These are phyloP conservation scores for Pomacea canaliculata DNA, from an alignment of 2,888 invertebrate genomes.

Conservation along the genomic window DNA sequence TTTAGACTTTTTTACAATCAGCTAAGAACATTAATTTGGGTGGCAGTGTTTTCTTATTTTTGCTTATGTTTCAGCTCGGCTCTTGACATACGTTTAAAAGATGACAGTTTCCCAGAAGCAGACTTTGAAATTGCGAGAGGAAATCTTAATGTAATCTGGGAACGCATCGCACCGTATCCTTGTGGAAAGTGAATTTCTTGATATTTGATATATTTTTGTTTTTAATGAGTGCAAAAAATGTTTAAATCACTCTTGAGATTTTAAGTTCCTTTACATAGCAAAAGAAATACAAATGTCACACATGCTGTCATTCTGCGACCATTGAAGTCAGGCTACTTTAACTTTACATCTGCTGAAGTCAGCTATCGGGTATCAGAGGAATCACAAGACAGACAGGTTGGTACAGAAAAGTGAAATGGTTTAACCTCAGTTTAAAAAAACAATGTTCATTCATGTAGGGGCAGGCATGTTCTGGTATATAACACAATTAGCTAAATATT, in stretches of 20 bases:
- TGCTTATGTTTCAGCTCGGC: conserved; percentile 76
- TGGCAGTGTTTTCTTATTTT: too few relatives aligned
- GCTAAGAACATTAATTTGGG: too few relatives aligned
- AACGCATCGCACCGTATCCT: conserved; percentile 85
- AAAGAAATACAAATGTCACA: conserved; percentile 85
- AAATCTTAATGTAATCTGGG: conserved; percentile 81
- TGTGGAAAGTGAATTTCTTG: conserved; percentile 17
- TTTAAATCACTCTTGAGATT: neutral
- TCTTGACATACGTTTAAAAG: conserved; percentile 87
- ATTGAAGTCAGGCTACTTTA: conserved; percentile 91
- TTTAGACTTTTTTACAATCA: too few relatives aligned
- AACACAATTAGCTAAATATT: too few relatives aligned
- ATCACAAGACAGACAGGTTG: conserved; percentile 76
- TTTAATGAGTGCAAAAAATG: neutral
- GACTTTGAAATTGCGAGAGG: conserved; percentile 92
- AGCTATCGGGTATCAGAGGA: conserved; percentile 86
- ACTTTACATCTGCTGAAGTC: conserved; percentile 95
- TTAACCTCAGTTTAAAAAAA: neutral
- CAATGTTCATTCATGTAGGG: too few relatives aligned
- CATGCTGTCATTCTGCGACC: conserved; percentile 94
- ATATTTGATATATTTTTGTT: neutral
- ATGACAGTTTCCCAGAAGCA: conserved; percentile 91
- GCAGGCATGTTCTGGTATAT: too few relatives aligned
- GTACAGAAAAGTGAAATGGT: neutral
- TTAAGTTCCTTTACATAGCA: too few relatives aligned